A percentile compares a stretch with the other conserved stretches of the same genome.
Conservation (phyloP, 2,113 vertebrate genomes). For the rabbit (Oryctolagus cuniculus) region mOryCun1.1 NC_091440.1:121290501-121291000, state of each 20-base stretch:
- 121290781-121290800: neutral
- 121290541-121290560: conserved; percentile 48
- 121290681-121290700: conserved; percentile 43
- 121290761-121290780: neutral
- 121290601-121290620: neutral
- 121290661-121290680: conserved; percentile 18
- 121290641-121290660: neutral
- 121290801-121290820: neutral
- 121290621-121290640: neutral
- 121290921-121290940: too few species aligned
- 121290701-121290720: neutral
- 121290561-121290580: neutral
- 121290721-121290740: conserved; percentile 26
- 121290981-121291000: too few species aligned
- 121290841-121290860: neutral
- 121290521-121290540: neutral
- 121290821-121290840: neutral
- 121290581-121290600: conserved; percentile 22
- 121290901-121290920: too few species aligned
- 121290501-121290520: neutral
- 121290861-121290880: neutral
- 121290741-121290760: neutral
- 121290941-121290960: too few species aligned
- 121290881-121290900: neutral
- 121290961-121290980: too few species aligned